These are phyloP conservation scores for Sorex maritimensis DNA, from an alignment of 2,797 vertebrate species.

Conservation along the genomic window DNA sequence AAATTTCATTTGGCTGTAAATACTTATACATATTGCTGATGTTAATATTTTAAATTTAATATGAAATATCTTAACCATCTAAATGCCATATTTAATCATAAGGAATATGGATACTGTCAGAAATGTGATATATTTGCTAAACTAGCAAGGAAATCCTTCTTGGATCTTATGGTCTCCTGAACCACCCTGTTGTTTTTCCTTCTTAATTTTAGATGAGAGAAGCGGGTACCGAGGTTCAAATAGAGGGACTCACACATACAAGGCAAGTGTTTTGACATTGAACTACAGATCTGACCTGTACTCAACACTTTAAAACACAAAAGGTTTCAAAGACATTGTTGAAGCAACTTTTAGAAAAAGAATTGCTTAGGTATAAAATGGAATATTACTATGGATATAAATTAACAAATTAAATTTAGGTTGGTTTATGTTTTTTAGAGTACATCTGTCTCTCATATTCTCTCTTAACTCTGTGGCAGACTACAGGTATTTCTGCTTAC, in stretches of 20 bases:
- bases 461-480: not conserved
- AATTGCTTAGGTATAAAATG: not conserved
- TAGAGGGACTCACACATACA: too few species aligned
- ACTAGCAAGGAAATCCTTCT: not conserved
- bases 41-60: constrained; percentile 47
- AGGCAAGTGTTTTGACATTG: too few species aligned
- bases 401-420: not conserved
- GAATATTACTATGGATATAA: not conserved
- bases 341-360: not conserved
- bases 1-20: constrained; percentile 45
- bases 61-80: not conserved
- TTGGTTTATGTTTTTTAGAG: constrained; percentile 1
- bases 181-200: not conserved
- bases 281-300: not conserved
- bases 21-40: constrained; percentile 23
- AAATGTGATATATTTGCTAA: constrained; percentile 39
- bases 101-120: not conserved
- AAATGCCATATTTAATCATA: not conserved
- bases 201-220: too few species aligned
- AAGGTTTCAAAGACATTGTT: not conserved
- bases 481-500: not conserved
- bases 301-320: not conserved
- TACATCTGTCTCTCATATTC: not conserved
- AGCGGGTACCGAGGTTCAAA: too few species aligned
- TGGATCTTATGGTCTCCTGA: not conserved